Conservation (phyloP, 2,797 vertebrate species). For the Sebastes vulpes region DNA sequence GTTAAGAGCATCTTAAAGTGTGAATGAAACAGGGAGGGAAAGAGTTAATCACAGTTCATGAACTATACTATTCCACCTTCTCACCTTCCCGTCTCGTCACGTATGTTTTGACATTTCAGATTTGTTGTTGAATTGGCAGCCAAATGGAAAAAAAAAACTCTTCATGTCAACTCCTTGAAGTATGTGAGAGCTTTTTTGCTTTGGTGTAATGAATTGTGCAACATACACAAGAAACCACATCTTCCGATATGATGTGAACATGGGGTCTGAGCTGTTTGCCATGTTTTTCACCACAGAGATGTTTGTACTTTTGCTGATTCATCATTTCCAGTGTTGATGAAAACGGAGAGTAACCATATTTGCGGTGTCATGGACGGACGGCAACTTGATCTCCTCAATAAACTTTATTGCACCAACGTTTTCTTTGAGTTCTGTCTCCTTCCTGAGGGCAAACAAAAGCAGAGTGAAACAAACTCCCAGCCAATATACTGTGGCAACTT, state of each 20-base stretch:
- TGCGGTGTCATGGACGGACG: not conserved
- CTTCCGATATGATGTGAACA: not conserved
- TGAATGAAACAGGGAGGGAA: not conserved
- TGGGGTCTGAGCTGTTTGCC: not conserved
- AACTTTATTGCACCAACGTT: conserved; percentile 6
- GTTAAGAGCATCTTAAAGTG: not conserved
- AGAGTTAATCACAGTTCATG: not conserved
- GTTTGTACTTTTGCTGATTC: not conserved
- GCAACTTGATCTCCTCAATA: conserved; percentile 17
- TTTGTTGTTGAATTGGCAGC: not conserved
- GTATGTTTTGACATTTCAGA: not conserved
- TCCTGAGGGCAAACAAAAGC: conserved; percentile 28
- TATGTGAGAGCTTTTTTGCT: not conserved
- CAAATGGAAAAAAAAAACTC: not conserved
- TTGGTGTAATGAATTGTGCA: not conserved
- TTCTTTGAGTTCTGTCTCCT: conserved; percentile 8
- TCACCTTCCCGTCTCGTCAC: not conserved
- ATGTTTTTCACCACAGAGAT: not conserved
- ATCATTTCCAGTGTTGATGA: not conserved
- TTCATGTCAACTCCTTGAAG: not conserved
- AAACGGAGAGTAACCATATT: not conserved
- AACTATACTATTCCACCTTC: not conserved
- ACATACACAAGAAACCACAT: not conserved
- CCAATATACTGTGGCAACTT: conserved; percentile 32
- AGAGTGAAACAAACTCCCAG: conserved; percentile 11